These are phyloP conservation scores for Mallotus villosus DNA, from an alignment of 2,797 vertebrate species.

Conservation along the genomic window DNA sequence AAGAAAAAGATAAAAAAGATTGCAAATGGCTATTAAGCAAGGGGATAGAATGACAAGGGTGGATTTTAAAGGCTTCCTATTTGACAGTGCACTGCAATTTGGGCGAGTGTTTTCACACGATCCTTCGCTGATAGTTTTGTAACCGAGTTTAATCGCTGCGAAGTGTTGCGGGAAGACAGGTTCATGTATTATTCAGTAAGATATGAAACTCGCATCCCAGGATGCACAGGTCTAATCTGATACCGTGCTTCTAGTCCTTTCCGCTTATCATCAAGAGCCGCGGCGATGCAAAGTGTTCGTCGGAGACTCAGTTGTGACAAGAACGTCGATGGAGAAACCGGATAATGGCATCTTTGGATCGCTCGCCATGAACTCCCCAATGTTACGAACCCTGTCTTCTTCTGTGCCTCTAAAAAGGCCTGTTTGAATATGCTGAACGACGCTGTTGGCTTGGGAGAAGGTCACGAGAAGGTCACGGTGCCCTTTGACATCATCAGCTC, in stretches of 20 bases:
- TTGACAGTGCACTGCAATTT: not conserved
- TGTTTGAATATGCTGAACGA: not conserved
- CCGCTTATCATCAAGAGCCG: not conserved
- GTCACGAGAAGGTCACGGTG: not conserved
- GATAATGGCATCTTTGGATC: not conserved
- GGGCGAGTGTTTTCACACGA: not conserved
- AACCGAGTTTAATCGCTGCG: not conserved
- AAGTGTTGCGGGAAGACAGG: not conserved
- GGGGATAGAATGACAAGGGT: not conserved
- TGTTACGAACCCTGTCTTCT: not conserved
- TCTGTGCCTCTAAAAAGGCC: not conserved
- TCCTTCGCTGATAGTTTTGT: not conserved
- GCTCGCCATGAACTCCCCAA: not conserved
- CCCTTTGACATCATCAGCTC: not conserved
- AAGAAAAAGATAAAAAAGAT: not conserved
- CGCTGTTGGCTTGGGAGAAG: not conserved
- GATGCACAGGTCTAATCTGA: not conserved
- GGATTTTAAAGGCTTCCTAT: not conserved
- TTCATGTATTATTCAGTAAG: not conserved
- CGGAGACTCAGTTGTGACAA: not conserved
- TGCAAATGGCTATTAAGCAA: not conserved
- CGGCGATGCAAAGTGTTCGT: not conserved
- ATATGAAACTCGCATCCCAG: not conserved
- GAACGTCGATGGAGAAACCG: too few relatives aligned
- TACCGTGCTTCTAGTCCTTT: not conserved